Conservation (phyloP, 2,888 invertebrate genomes). For the Limenitis arthemis region DNA sequence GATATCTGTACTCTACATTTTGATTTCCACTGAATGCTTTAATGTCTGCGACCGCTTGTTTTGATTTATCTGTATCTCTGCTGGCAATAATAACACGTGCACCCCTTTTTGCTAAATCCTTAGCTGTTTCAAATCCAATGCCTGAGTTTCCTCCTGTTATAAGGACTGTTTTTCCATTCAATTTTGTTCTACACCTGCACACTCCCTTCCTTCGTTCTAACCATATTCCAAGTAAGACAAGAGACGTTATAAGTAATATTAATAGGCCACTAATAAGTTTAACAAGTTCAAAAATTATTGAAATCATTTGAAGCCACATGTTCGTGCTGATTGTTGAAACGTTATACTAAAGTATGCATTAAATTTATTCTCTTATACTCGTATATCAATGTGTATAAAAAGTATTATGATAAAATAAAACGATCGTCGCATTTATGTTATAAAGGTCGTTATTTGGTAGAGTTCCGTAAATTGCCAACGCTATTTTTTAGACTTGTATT, state of each 20-base stretch:
- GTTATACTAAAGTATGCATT: too few relatives aligned
- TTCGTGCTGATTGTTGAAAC: neutral
- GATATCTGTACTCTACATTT: conserved; percentile 71
- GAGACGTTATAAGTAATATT: conserved; percentile 14
- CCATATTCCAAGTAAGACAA: conserved; percentile 27
- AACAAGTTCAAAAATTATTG: neutral
- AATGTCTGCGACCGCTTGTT: conserved; percentile 77
- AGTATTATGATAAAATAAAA: too few relatives aligned
- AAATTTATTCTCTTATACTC: too few relatives aligned
- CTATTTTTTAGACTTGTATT: too few relatives aligned
- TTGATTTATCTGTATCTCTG: conserved; percentile 78
- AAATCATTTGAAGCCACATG: neutral
- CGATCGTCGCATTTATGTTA: too few relatives aligned
- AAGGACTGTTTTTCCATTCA: conserved; percentile 74
- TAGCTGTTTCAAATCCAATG: conserved; percentile 84
- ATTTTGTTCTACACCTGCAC: conserved; percentile 40
- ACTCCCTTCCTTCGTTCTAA: conserved; percentile 33
- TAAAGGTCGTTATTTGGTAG: too few relatives aligned
- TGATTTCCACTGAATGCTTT: conserved; percentile 78
- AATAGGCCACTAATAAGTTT: conserved; percentile 4
- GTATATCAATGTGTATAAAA: too few relatives aligned
- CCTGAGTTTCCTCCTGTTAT: conserved; percentile 89
- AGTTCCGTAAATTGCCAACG: too few relatives aligned
- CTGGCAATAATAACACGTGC: conserved; percentile 84
- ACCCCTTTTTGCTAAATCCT: conserved; percentile 78